A percentile compares a stretch with the other conserved stretches of the same genome.
These are phyloP conservation scores for Ctenomys sociabilis DNA, from an alignment of 2,113 vertebrate genomes.

Conservation along the genomic window DNA sequence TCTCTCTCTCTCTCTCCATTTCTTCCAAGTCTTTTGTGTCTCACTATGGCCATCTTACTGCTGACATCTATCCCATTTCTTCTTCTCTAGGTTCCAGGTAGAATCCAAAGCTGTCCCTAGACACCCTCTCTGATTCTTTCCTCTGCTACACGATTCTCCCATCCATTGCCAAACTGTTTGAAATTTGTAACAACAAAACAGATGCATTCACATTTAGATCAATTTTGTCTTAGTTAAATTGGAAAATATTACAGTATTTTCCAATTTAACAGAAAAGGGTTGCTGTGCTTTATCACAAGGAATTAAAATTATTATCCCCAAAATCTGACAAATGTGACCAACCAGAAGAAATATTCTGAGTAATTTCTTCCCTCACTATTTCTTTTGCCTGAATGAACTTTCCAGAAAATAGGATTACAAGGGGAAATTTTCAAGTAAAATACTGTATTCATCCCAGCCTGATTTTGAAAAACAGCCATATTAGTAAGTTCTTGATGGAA, in stretches of 20 bases:
- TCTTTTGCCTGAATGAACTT: constrained; percentile 41
- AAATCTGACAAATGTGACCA: constrained; percentile 38
- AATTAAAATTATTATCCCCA: constrained; percentile 55
- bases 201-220: not conserved
- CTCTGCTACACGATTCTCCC: not conserved
- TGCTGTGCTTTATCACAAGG: constrained; percentile 51
- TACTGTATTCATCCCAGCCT: constrained; percentile 22
- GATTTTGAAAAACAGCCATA: constrained; percentile 39
- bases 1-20: too few relatives aligned
- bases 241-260: not conserved
- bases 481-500: constrained; percentile 24
- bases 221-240: constrained; percentile 50
- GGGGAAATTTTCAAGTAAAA: not conserved
- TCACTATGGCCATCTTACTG: not conserved
- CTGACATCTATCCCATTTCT: not conserved
- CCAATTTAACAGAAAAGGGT: not conserved
- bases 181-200: constrained; percentile 43
- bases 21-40: not conserved
- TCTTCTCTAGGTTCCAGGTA: not conserved
- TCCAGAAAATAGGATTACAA: not conserved
- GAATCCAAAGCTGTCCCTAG: not conserved
- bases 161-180: not conserved
- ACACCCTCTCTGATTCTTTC: not conserved
- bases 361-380: constrained; percentile 40
- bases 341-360: constrained; percentile 45